These are phyloP conservation scores for Caenorhabditis becei DNA, from an alignment of 2,888 invertebrate species.

Conservation along the genomic window DNA sequence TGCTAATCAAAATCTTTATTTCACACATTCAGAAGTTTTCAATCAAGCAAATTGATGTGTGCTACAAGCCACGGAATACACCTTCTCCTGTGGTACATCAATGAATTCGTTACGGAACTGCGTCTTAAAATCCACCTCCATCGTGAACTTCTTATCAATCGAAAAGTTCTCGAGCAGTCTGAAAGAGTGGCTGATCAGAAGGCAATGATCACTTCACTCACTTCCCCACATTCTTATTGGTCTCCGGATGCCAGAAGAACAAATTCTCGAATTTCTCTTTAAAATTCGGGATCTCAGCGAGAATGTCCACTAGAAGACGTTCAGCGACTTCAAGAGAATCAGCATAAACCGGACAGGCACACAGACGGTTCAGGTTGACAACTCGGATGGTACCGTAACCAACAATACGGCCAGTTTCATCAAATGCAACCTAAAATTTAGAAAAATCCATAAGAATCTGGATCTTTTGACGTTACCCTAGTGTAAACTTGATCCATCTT, in stretches of 20 bases:
- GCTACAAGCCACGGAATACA: conserved; percentile 32
- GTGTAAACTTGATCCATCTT: background rate
- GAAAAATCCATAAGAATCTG: too few relatives aligned
- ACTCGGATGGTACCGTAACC: conserved; percentile 46
- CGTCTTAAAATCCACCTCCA: conserved; percentile 24
- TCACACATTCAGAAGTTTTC: too few relatives aligned
- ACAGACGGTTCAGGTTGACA: conserved; percentile 35
- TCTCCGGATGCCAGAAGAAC: conserved; percentile 26
- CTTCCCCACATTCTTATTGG: conserved; percentile 19
- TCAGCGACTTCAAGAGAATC: conserved; percentile 27
- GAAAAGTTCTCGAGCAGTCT: conserved; percentile 15
- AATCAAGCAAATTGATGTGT: conserved; percentile 40
- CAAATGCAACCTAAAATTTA: conserved; percentile 31
- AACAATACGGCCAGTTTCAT: conserved; percentile 13
- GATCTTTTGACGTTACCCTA: conserved; percentile 11
- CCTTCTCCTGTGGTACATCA: conserved; percentile 12
- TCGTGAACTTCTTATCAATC: background rate
- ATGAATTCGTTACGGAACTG: conserved; percentile 30
- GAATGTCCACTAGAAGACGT: conserved; percentile 16
- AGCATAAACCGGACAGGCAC: conserved; percentile 35
- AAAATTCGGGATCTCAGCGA: conserved; percentile 12
- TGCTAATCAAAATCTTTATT: too few relatives aligned
- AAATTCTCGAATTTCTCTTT: conserved; percentile 13
- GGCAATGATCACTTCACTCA: background rate
- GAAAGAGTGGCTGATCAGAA: background rate